These are phyloP conservation scores for Sericinus montela DNA, from an alignment of 2,888 invertebrate species.

Conservation along the genomic window DNA sequence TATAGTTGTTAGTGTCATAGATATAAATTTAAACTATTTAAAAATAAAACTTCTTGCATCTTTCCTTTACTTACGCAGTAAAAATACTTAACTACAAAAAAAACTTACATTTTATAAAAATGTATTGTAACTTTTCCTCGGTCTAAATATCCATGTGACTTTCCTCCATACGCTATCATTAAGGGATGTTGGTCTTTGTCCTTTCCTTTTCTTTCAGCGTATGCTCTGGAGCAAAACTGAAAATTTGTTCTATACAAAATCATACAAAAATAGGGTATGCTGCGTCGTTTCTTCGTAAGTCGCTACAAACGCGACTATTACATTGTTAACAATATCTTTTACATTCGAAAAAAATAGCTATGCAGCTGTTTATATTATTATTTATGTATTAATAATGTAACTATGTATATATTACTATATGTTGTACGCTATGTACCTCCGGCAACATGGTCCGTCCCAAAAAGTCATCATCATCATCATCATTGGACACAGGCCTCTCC, in stretches of 20 bases:
- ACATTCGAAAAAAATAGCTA: neutral
- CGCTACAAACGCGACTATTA: neutral
- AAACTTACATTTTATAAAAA: conserved; percentile 9
- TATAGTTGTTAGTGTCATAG: no score
- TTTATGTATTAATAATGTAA: no score
- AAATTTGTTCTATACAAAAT: conserved; percentile 15
- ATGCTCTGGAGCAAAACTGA: conserved; percentile 12
- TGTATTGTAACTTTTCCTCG: conserved; percentile 1
- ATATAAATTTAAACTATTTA: neutral
- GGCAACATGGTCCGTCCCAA: no score
- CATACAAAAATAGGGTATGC: conserved; percentile 7
- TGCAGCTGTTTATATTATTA: no score
- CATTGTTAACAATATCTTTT: conserved; percentile 5
- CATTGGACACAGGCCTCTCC: no score
- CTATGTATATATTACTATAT: no score
- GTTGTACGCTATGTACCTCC: no score
- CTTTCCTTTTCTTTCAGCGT: conserved; percentile 6
- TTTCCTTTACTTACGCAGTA: neutral
- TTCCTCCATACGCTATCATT: conserved; percentile 11
- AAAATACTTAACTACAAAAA: neutral
- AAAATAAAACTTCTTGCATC: neutral
- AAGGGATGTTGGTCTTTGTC: conserved; percentile 16
- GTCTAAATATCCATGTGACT: conserved; percentile 11
- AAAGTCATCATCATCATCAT: no score
- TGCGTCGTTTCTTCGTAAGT: neutral